Conservation (phyloP, 2,888 invertebrate species). For the Mesorhabditis spiculigera region DNA sequence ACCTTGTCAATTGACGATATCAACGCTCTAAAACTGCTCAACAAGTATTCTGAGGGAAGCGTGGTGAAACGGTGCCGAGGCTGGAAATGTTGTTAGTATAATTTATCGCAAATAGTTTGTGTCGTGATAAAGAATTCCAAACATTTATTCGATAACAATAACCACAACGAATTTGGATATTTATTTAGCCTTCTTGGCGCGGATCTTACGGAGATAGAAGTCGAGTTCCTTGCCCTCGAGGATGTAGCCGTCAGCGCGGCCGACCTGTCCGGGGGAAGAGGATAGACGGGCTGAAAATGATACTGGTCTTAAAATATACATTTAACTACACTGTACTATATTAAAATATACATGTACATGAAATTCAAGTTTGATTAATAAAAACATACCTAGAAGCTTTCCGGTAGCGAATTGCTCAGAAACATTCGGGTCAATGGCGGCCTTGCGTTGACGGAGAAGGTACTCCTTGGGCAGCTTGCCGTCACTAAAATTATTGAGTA, state of each 20-base stretch:
- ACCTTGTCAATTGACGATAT: not conserved
- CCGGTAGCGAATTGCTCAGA: conserved; percentile 97
- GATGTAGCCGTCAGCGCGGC: conserved; percentile 94
- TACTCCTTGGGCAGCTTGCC: conserved; percentile 75
- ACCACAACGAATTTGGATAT: conserved; percentile 7
- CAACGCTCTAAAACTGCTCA: not conserved
- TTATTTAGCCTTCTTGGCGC: conserved; percentile 57
- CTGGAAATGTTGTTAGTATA: not conserved
- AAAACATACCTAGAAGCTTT: conserved; percentile 76
- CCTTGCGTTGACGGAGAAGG: conserved; percentile 81
- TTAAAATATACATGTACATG: too few species aligned
- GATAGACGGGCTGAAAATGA: conserved; percentile 80
- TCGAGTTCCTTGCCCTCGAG: conserved; percentile 98
- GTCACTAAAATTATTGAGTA: conserved; percentile 22
- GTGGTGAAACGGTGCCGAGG: not conserved
- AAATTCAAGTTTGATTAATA: too few species aligned
- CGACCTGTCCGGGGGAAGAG: conserved; percentile 95
- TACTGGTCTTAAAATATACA: too few species aligned
- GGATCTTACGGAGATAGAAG: conserved; percentile 73
- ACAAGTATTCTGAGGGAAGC: not conserved
- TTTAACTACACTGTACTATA: too few species aligned
- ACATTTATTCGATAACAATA: not conserved
- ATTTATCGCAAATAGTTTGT: not conserved
- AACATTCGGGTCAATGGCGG: conserved; percentile 86
- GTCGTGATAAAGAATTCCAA: not conserved